phyloP scores from a whole-genome alignment of 1,140 invertebrate species.

The Centruroides sculpturatus region DNA sequence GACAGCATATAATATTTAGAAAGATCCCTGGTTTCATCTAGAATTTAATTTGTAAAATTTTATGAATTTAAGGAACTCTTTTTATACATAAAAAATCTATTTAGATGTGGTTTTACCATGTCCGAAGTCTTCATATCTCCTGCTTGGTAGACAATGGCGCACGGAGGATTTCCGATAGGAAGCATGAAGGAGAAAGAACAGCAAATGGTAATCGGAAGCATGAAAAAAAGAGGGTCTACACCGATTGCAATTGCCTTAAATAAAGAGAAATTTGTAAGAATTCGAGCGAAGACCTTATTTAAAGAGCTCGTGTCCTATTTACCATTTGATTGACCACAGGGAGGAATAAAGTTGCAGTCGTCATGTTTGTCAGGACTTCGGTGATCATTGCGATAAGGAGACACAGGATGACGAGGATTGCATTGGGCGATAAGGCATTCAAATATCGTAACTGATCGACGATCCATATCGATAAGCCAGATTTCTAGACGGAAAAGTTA shows the following conservation, averaged over 20 bases:
- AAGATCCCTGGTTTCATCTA: too few species aligned
- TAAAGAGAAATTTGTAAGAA: too few species aligned
- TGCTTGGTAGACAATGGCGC: slow-evolving; percentile 32
- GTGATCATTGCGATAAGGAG: neutral
- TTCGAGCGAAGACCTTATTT: too few species aligned
- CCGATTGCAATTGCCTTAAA: slow-evolving; percentile 23
- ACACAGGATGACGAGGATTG: neutral
- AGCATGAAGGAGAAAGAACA: slow-evolving; percentile 34
- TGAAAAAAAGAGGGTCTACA: slow-evolving; percentile 32
- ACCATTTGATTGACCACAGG: neutral
- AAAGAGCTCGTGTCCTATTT: neutral
- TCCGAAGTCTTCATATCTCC: slow-evolving; percentile 21
- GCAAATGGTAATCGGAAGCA: slow-evolving; percentile 29
- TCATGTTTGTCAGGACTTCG: neutral
- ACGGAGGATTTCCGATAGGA: slow-evolving; percentile 33
- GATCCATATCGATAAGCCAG: neutral
- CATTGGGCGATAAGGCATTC: neutral
- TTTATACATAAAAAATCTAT: too few species aligned
- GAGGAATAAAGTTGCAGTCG: neutral
- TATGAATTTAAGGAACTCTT: too few species aligned
- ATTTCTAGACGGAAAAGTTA: neutral
- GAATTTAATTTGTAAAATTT: too few species aligned
- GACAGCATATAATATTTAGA: too few species aligned
- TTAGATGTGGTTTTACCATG: slow-evolving; percentile 14
- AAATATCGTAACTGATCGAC: neutral